phyloP scores from a whole-genome alignment of 2,888 invertebrate species.

The Branchipolynoe longqiensis region DNA sequence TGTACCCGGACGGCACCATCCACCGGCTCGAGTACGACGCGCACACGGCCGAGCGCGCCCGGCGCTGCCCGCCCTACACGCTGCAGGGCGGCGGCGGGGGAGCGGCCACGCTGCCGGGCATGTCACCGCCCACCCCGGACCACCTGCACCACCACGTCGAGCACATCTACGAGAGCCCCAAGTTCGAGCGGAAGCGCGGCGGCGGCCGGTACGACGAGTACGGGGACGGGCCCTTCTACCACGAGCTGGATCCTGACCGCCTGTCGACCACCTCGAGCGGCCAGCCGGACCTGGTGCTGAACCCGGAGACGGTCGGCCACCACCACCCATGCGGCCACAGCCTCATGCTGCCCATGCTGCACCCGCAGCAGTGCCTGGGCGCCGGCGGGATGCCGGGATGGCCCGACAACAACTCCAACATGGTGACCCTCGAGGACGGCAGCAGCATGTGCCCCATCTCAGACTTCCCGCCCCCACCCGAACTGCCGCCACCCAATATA shows the following conservation, averaged over 20 bases:
- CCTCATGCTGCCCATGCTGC: constrained; percentile 1
- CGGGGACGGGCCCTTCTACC: constrained; percentile 51
- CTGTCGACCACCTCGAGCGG: constrained; percentile 14
- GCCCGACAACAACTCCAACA: constrained; percentile 9
- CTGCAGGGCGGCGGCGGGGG: neutral
- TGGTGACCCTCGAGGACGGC: constrained; percentile 4
- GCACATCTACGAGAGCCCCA: constrained; percentile 64
- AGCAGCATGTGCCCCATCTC: neutral
- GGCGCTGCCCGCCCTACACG: constrained; percentile 30
- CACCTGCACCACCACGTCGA: constrained; percentile 57
- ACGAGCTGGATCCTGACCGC: constrained; percentile 48
- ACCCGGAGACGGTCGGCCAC: constrained; percentile 24
- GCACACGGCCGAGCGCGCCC: neutral
- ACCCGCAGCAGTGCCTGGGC: neutral
- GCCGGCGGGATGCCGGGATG: neutral
- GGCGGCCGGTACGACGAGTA: constrained; percentile 39
- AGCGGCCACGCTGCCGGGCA: neutral
- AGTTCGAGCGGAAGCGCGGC: constrained; percentile 56
- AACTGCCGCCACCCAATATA: constrained; percentile 38
- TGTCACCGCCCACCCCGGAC: neutral
- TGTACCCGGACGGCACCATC: constrained; percentile 39
- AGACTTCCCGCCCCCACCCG: constrained; percentile 13
- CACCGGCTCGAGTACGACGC: constrained; percentile 43
- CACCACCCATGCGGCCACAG: neutral
- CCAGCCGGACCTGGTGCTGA: constrained; percentile 42